These are phyloP conservation scores for Champsocephalus esox DNA, from an alignment of 2,797 vertebrate genomes.

Conservation along the genomic window DNA sequence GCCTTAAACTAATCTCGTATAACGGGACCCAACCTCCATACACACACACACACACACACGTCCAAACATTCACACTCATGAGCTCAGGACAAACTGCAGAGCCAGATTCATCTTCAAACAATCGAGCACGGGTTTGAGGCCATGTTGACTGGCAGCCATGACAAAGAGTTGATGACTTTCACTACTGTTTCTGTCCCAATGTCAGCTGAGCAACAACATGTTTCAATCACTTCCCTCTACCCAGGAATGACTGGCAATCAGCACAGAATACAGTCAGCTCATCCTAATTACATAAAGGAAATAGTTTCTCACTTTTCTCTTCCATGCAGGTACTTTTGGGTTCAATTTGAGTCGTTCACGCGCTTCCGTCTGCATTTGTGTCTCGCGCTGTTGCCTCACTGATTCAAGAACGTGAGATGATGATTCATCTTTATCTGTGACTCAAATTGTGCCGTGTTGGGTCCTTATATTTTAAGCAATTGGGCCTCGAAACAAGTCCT, in stretches of 20 bases:
- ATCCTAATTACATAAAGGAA: slow-evolving; percentile 11
- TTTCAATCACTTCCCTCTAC: slow-evolving; percentile 1
- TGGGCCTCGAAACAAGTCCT: too few relatives aligned
- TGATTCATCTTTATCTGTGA: too few relatives aligned
- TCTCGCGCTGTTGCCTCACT: too few relatives aligned
- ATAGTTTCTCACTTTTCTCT: neutral
- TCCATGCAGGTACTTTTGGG: too few relatives aligned
- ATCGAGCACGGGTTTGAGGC: slow-evolving; percentile 29
- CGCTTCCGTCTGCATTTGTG: too few relatives aligned
- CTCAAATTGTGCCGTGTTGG: too few relatives aligned
- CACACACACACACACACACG: neutral
- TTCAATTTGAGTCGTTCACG: neutral
- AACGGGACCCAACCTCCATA: slow-evolving; percentile 38
- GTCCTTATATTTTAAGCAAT: too few relatives aligned
- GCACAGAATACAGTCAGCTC: slow-evolving; percentile 13
- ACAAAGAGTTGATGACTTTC: slow-evolving; percentile 17
- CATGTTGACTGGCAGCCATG: slow-evolving; percentile 31
- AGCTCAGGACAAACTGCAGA: slow-evolving; percentile 80
- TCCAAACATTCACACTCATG: slow-evolving; percentile 57
- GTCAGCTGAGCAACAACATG: slow-evolving; percentile 19
- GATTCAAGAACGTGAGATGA: too few relatives aligned
- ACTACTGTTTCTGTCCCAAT: slow-evolving; percentile 36
- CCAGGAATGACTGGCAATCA: slow-evolving; percentile 60
- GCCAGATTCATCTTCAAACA: slow-evolving; percentile 44
- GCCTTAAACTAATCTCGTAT: slow-evolving; percentile 79